Evolutionary conservation across 2,888 invertebrate genomes (phyloP).

Genomic region (Eutolmus rufibarbis): DNA sequence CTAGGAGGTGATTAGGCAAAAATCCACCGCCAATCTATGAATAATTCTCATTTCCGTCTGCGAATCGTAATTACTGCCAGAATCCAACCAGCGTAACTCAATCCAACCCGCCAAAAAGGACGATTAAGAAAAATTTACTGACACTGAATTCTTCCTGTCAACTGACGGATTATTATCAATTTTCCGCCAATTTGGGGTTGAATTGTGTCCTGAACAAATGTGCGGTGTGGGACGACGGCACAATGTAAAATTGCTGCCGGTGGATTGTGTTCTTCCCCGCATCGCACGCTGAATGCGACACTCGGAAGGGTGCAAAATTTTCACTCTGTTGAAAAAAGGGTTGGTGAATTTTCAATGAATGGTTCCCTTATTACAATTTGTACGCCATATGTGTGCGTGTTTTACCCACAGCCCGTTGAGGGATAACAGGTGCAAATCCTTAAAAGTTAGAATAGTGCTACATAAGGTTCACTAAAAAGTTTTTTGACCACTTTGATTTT

Average conservation of each 20-base stretch:
- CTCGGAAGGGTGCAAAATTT: slow-evolving; percentile 23
- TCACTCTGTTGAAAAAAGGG: slow-evolving; percentile 7
- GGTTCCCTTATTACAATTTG: slow-evolving; percentile 37
- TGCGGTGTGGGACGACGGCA: slow-evolving; percentile 14
- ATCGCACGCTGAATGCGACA: background rate
- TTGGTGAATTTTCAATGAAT: slow-evolving; percentile 34
- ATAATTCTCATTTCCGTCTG: slow-evolving; percentile 11
- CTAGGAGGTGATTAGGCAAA: background rate
- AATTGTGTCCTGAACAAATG: slow-evolving; percentile 45
- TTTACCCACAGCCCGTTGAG: background rate
- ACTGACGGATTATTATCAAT: slow-evolving; percentile 50
- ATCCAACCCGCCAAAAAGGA: slow-evolving; percentile 4
- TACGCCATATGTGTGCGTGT: slow-evolving; percentile 22
- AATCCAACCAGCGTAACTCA: background rate
- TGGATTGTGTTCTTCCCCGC: slow-evolving; percentile 5
- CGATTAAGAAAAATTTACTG: slow-evolving; percentile 34
- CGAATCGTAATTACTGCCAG: background rate
- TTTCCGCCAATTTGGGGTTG: slow-evolving; percentile 50
- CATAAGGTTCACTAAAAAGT: background rate
- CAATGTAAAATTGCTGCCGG: slow-evolving; percentile 32
- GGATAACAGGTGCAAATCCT: slow-evolving; percentile 35
- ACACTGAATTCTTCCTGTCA: slow-evolving; percentile 42
- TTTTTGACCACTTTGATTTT: background rate
- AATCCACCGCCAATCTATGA: background rate
- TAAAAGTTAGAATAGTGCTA: background rate